Conservation (phyloP, 2,113 vertebrate genomes). For the Pagrus major region DNA sequence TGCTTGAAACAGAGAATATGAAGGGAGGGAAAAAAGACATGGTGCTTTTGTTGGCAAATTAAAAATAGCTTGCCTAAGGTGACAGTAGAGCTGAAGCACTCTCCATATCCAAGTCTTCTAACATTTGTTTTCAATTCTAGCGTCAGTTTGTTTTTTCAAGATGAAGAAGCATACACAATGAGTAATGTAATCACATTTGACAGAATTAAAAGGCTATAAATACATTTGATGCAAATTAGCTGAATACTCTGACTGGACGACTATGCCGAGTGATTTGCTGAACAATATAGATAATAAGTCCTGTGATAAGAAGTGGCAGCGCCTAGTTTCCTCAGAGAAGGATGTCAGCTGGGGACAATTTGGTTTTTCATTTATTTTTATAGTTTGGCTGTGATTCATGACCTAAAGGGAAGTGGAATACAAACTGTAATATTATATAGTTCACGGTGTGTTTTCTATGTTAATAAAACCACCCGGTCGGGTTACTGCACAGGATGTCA, state of each 20-base stretch:
- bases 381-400: conserved; percentile 1
- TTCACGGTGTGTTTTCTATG: background rate
- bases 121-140: conserved; percentile 58
- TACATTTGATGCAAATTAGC: conserved; percentile 40
- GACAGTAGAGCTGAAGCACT: conserved; percentile 60
- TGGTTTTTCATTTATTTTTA: conserved; percentile 10
- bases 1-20: conserved; percentile 50
- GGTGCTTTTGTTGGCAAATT: conserved; percentile 73
- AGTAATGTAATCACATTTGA: conserved; percentile 59
- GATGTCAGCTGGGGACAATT: conserved; percentile 36
- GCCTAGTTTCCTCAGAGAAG: background rate
- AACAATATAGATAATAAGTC: conserved; percentile 31
- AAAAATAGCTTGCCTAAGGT: conserved; percentile 76
- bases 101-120: conserved; percentile 41
- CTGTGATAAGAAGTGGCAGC: conserved; percentile 32
- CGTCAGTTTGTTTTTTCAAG: conserved; percentile 39
- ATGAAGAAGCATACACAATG: conserved; percentile 9
- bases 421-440: conserved; percentile 7
- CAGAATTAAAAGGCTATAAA: conserved; percentile 55
- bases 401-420: conserved; percentile 26
- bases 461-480: conserved; percentile 7
- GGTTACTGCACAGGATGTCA: conserved; percentile 3
- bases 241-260: conserved; percentile 38
- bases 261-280: conserved; percentile 23
- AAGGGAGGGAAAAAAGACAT: conserved; percentile 14